Evolutionary conservation across 2,113 vertebrate genomes (phyloP).

Genomic region (Anhinga rufa): DNA sequence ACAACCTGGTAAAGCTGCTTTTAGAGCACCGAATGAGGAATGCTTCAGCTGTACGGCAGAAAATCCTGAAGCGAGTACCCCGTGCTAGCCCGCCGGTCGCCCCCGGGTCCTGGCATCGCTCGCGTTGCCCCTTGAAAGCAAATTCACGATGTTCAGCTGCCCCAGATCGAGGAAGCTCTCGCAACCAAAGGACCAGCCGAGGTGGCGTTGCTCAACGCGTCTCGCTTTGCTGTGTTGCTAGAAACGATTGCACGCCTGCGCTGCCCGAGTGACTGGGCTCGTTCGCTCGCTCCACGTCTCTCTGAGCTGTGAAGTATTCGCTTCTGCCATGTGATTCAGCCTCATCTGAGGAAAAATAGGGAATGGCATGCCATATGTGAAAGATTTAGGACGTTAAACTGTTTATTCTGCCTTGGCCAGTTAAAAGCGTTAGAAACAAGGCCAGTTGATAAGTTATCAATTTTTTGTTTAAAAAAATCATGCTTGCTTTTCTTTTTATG

Average conservation of each 20-base stretch:
- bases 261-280: background rate
- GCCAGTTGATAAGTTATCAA: background rate
- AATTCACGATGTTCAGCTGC: background rate
- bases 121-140: background rate
- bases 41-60: background rate
- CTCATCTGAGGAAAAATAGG: background rate
- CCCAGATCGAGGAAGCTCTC: background rate
- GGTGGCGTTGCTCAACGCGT: background rate
- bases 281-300: rapidly evolving
- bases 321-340: background rate
- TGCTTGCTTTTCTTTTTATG: background rate
- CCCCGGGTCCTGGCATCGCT: rapidly evolving
- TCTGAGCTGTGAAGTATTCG: rapidly evolving
- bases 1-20: background rate
- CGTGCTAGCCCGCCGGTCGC: no score
- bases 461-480: background rate
- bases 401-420: background rate
- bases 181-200: rapidly evolving
- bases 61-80: background rate
- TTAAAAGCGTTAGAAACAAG: background rate
- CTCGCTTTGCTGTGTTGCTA: background rate
- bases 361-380: background rate
- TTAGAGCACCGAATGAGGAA: background rate
- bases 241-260: rapidly evolving
- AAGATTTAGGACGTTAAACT: background rate